Conservation (phyloP, 2,113 vertebrate species). For the Eulemur rufifrons region DNA sequence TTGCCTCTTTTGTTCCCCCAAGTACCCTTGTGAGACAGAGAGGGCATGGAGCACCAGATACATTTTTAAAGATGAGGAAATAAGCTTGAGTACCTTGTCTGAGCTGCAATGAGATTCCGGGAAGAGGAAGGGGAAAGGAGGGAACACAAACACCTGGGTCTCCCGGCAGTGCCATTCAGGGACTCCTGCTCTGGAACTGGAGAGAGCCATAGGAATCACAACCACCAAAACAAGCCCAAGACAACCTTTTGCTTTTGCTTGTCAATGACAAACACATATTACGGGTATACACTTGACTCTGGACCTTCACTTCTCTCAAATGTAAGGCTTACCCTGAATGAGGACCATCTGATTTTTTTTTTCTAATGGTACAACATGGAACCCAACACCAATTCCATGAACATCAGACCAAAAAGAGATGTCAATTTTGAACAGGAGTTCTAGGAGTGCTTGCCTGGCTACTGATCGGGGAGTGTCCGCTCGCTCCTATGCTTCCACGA, state of each 20-base stretch:
- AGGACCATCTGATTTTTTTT: background rate
- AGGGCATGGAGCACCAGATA: constrained; percentile 12
- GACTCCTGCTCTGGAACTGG: background rate
- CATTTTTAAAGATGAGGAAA: constrained; percentile 54
- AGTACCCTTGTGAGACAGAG: constrained; percentile 55
- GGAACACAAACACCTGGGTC: background rate
- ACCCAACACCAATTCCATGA: background rate
- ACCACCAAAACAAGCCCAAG: background rate
- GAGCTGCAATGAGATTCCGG: background rate
- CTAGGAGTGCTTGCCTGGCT: background rate
- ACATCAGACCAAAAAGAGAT: background rate
- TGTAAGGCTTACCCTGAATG: background rate
- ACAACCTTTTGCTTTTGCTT: background rate
- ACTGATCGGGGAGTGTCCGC: background rate
- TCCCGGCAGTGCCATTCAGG: background rate
- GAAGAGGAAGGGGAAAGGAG: background rate
- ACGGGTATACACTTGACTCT: background rate
- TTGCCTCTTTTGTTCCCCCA: constrained; percentile 45
- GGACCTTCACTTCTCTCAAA: constrained; percentile 12
- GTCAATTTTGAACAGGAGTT: background rate
- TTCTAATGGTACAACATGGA: background rate
- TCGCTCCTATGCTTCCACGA: background rate
- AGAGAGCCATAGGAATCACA: background rate
- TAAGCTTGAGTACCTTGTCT: background rate
- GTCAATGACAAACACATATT: background rate